Evolutionary conservation across 1,140 invertebrate genomes (phyloP).

Genomic region (Drosophila littoralis): DNA sequence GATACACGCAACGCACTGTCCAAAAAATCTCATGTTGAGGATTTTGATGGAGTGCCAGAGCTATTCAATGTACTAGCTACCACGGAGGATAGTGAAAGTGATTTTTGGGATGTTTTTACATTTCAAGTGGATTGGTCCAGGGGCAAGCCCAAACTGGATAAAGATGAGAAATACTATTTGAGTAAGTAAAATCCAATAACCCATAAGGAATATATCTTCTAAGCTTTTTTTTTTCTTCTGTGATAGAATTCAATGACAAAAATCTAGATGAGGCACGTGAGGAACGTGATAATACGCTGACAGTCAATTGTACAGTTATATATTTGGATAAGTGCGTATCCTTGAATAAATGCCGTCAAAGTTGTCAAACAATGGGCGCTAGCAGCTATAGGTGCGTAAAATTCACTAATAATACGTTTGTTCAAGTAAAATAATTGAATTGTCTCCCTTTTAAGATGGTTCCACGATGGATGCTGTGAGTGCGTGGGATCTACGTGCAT

Average conservation of each 20-base stretch:
- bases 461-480: slow-evolving; percentile 97
- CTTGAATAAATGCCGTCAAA: slow-evolving; percentile 89
- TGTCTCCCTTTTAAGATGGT: slow-evolving; percentile 88
- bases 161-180: slow-evolving; percentile 75
- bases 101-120: slow-evolving; percentile 90
- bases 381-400: slow-evolving; percentile 74
- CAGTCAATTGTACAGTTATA: slow-evolving; percentile 96
- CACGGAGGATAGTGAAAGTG: slow-evolving; percentile 84
- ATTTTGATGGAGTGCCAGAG: slow-evolving; percentile 91
- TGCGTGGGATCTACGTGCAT: slow-evolving; percentile 95
- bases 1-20: slow-evolving; percentile 89
- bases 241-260: slow-evolving; percentile 69
- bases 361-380: slow-evolving; percentile 76
- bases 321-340: slow-evolving; percentile 96
- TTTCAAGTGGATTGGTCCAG: slow-evolving; percentile 89
- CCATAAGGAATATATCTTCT: neutral
- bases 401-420: neutral
- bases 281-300: slow-evolving; percentile 86
- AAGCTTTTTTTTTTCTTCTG: neutral
- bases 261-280: slow-evolving; percentile 65
- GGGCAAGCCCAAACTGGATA: slow-evolving; percentile 75
- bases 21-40: slow-evolving; percentile 94
- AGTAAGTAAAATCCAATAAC: slow-evolving; percentile 50
- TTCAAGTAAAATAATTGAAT: neutral
- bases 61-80: slow-evolving; percentile 93